Percentiles rank a stretch among this genome's conserved stretches.
Conservation (phyloP, 2,797 vertebrate species). For the Cheirogaleus major region DNA sequence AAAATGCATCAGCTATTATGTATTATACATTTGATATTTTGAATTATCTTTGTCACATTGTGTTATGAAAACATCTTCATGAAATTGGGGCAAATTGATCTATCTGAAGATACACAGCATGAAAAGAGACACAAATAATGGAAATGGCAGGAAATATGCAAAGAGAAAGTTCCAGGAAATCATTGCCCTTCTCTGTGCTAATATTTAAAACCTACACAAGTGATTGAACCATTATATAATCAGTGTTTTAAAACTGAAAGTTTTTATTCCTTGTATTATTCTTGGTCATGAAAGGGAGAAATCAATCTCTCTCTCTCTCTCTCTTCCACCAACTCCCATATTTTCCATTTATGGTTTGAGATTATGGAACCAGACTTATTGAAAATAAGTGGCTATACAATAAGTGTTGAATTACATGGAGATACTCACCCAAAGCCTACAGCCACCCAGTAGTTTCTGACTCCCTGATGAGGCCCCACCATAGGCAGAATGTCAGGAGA, state of each 20-base stretch:
- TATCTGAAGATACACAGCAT: not conserved
- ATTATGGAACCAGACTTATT: not conserved
- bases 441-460: conserved; percentile 96
- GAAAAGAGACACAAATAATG: not conserved
- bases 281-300: not conserved
- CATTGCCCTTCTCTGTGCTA: not conserved
- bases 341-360: not conserved
- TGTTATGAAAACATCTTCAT: conserved; percentile 56
- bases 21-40: conserved; percentile 11
- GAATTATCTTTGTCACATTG: conserved; percentile 34
- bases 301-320: not conserved
- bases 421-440: conserved; percentile 94
- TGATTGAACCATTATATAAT: not conserved
- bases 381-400: not conserved
- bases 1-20: not conserved
- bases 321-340: not conserved
- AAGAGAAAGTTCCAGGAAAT: conserved; percentile 19
- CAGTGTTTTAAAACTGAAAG: not conserved
- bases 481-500: conserved; percentile 97
- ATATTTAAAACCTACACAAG: not conserved
- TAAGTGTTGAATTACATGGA: not conserved
- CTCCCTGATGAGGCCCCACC: conserved; percentile 95
- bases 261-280: not conserved
- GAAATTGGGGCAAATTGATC: conserved; percentile 25
- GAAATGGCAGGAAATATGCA: not conserved